Percentiles rank a stretch among this genome's conserved stretches.
phyloP scores from a whole-genome alignment of 2,888 invertebrate genomes.

The Phymatocera aterrima region DNA sequence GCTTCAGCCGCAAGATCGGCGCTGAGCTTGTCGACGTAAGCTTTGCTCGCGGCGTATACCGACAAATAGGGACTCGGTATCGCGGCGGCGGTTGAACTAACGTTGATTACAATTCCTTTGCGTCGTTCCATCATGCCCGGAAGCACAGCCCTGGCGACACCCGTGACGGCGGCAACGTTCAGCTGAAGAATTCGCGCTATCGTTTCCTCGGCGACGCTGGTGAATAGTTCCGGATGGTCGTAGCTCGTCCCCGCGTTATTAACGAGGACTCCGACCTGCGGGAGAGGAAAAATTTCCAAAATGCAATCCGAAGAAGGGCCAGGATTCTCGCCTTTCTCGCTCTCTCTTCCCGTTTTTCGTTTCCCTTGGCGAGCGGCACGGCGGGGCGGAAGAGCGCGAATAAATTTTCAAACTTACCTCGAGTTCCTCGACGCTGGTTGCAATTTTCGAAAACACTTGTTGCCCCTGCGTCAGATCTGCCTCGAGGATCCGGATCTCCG shows the following conservation, averaged over 20 bases:
- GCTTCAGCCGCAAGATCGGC: constrained; percentile 88
- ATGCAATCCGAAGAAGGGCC: too few species aligned
- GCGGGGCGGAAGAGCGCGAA: too few species aligned
- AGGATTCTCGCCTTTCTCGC: too few species aligned
- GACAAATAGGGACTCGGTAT: constrained; percentile 89
- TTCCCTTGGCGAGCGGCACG: too few species aligned
- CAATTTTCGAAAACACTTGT: constrained; percentile 85
- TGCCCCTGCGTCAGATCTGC: constrained; percentile 87
- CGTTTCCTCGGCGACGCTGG: constrained; percentile 69
- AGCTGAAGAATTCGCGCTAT: constrained; percentile 69
- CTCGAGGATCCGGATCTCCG: constrained; percentile 86
- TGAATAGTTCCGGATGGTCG: constrained; percentile 78
- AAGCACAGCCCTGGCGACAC: constrained; percentile 82
- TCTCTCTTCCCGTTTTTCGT: too few species aligned
- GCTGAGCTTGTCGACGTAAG: constrained; percentile 89
- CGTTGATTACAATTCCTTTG: constrained; percentile 91
- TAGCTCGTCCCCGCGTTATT: constrained; percentile 84
- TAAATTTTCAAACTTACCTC: constrained; percentile 60
- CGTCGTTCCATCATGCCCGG: constrained; percentile 89
- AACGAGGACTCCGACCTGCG: constrained; percentile 73
- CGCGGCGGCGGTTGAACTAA: constrained; percentile 89
- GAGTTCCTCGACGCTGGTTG: constrained; percentile 79
- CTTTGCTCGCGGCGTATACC: constrained; percentile 93
- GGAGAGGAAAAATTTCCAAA: not conserved
- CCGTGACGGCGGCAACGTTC: constrained; percentile 77